phyloP scores from a whole-genome alignment of 2,888 invertebrate species.

The Pycnomerus fuliginosus region DNA sequence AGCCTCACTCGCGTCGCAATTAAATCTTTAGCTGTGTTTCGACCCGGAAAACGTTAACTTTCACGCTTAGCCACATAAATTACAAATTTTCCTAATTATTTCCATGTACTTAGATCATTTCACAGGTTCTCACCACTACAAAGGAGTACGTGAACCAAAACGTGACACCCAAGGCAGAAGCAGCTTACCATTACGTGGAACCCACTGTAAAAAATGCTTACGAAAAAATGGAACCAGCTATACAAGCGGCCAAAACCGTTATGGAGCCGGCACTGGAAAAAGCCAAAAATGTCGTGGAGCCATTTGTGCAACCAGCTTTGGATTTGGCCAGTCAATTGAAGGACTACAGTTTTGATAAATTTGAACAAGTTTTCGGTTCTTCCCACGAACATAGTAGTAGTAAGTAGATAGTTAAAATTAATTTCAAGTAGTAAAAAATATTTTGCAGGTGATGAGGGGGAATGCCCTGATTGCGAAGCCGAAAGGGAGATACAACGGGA shows the following conservation, averaged over 20 bases:
- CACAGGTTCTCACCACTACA: conserved; percentile 51
- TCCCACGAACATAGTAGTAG: no score
- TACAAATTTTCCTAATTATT: no score
- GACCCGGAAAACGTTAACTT: no score
- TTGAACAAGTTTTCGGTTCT: conserved; percentile 37
- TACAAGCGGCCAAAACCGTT: conserved; percentile 34
- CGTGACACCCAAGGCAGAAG: conserved; percentile 39
- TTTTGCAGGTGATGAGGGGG: no score
- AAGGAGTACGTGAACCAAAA: conserved; percentile 48
- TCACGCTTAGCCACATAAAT: no score
- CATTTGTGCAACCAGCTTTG: conserved; percentile 13
- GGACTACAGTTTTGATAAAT: conserved; percentile 42
- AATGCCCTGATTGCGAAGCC: no score
- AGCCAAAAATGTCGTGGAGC: conserved; percentile 36
- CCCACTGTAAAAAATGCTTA: conserved; percentile 43
- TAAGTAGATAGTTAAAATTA: no score
- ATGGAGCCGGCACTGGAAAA: conserved; percentile 39
- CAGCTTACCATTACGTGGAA: conserved; percentile 35
- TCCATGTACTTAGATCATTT: conserved; percentile 43
- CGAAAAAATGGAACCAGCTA: conserved; percentile 37
- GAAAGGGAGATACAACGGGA: no score
- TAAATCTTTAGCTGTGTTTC: no score
- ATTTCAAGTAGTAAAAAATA: no score
- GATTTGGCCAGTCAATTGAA: conserved; percentile 34
- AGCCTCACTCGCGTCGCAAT: no score